Evolutionary conservation across 2,888 invertebrate species (phyloP).

Genomic region (Syrphus vitripennis): DNA sequence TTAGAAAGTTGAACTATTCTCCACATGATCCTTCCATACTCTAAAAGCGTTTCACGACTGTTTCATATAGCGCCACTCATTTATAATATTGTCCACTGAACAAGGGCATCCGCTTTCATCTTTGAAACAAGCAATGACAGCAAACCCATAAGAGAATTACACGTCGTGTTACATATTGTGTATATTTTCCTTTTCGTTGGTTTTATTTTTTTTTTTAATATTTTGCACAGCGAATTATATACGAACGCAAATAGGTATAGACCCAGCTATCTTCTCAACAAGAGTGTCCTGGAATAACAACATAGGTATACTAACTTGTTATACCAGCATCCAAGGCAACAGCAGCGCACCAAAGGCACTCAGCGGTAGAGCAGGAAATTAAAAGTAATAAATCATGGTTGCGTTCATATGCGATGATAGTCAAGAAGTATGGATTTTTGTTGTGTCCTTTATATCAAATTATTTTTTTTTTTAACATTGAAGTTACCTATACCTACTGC

Average conservation of each 20-base stretch:
- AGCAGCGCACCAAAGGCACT: constrained; percentile 66
- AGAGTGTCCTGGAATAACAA: constrained; percentile 21
- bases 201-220: constrained; percentile 72
- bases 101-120: constrained; percentile 26
- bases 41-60: constrained; percentile 36
- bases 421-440: constrained; percentile 69
- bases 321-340: constrained; percentile 1
- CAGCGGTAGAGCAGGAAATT: constrained; percentile 78
- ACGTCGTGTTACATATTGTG: constrained; percentile 76
- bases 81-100: constrained; percentile 26
- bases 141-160: constrained; percentile 75
- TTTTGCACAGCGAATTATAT: constrained; percentile 18
- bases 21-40: constrained; percentile 5
- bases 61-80: constrained; percentile 40
- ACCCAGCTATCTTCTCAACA: constrained; percentile 27
- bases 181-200: constrained; percentile 75
- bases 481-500: not conserved
- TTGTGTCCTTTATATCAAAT: constrained; percentile 39
- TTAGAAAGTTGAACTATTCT: constrained; percentile 18
- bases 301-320: not conserved
- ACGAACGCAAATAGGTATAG: constrained; percentile 44
- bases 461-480: constrained; percentile 2
- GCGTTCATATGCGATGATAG: constrained; percentile 68
- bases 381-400: constrained; percentile 79
- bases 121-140: constrained; percentile 64